Evolutionary conservation across 2,797 vertebrate genomes (phyloP), one percentile per base, ranked within the genome.

Genomic region (Manis crassicaudata): DNA sequence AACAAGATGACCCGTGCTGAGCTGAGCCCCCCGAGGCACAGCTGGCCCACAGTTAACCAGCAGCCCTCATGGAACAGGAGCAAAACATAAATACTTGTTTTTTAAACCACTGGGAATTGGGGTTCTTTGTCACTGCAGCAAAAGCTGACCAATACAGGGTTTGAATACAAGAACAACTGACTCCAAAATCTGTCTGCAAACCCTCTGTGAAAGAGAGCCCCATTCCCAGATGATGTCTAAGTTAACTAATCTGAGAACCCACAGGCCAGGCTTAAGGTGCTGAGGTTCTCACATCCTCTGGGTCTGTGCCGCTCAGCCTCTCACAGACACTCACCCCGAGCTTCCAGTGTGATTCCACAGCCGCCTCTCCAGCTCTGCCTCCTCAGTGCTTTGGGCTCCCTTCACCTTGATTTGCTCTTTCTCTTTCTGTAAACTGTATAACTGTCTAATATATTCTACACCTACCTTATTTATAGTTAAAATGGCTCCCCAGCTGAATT

Each of bases 401-500:
- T 91, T 92, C 76, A 25, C 6, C 17, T 35, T 60, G 20, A 56
- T 63, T n/a, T 87, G 18, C 14, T 35, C 93, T 75, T 37, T 84
- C 65, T 89, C 3, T 35, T 90, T 90, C 67, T 29, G 67, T 88
- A 96, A 84, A 9, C 7, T 5, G 46, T n/a, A 40, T 63, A 80
- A 43, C n/a, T 23, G 81, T 91, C 20, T 43, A 83, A 84, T 80
- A 54, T 52, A n/a, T 35, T 52, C 37, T 29, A 1, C 27, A 83
- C 17, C 76, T 43, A 90, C 52, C n/a, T 91, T 79, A 70, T 25
- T 73, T 89, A 67, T n/a, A 62, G 23, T 63, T 80, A 62, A 87
- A 96, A 85, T 35, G 43, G 91, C 46, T 92, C 8, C 58, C 67
- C 58, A 65, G 60, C 21, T 81, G 73, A 65, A 70, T 97, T 82